These are phyloP conservation scores for Axinella damicornis DNA, from an alignment of 37 sponge, comb jelly and placozoan genomes.

Conservation along the genomic window DNA sequence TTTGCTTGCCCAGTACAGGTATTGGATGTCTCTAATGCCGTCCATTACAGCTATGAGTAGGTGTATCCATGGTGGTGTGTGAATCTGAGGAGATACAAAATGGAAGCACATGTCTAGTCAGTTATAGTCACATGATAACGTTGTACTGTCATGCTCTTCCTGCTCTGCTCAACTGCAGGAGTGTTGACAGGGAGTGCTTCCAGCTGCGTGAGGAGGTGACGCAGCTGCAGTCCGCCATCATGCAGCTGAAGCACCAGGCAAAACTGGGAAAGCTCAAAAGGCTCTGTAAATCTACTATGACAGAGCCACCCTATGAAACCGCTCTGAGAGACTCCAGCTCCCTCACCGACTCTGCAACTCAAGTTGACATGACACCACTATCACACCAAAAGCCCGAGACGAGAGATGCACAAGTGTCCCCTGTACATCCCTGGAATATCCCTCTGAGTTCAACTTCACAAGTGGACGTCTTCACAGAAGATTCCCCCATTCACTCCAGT, in stretches of 20 bases:
- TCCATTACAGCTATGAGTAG: too few species aligned
- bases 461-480: not conserved
- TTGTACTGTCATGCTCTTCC: too few species aligned
- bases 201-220: not conserved
- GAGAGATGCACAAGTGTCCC: not conserved
- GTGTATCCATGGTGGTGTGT: too few species aligned
- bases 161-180: not conserved
- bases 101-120: too few species aligned
- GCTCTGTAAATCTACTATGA: conserved; percentile 22
- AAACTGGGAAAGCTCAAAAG: not conserved
- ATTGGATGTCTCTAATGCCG: not conserved
- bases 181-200: not conserved
- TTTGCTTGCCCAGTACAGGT: conserved; percentile 17
- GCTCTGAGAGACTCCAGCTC: not conserved
- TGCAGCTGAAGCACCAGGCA: not conserved
- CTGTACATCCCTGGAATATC: not conserved
- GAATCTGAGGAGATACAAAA: too few species aligned
- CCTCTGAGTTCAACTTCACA: not conserved
- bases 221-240: conserved; percentile 12
- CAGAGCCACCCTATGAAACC: not conserved
- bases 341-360: not conserved
- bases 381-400: not conserved
- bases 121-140: too few species aligned
- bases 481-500: not conserved
- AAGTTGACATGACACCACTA: not conserved